Evolutionary conservation across 2,797 vertebrate genomes (phyloP), one percentile per base, ranked within the genome.

Genomic region (Florisuga fusca): DNA sequence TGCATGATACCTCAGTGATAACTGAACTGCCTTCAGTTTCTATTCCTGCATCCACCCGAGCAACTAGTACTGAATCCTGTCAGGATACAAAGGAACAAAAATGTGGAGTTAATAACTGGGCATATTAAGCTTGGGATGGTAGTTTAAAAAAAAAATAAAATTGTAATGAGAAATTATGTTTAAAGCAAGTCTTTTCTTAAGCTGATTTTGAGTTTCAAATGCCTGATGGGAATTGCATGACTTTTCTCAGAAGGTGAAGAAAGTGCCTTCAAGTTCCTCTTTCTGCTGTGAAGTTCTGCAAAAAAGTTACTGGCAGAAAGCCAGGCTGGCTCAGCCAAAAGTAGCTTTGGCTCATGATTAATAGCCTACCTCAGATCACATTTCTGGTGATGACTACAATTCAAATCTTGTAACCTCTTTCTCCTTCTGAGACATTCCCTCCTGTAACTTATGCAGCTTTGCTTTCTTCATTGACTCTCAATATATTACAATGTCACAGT

Each of bases 131-230:
- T 87, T 51, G 36, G 17, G 17, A 64, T 48, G 15, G 15, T 48
- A 31, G 7, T 7, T 29, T 57, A 9, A 9, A 64, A 66, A 72
- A 76, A 83, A 34, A 7, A 53, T 9, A 63, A 41, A 41, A 41
- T 14, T 41, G 38, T 7, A 63, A 75, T 31, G 7, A 78, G 15
- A 75, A 94, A 84, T 58, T 58, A 36, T 21, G 4, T 69, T 90
- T 66, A 59, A 86, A 93, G 31, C 45, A 81, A 41, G 4, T 59
- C 20, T 66, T 86, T 75, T 22, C 20, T 63, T 72, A 38, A 66
- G 51, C 41, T 66, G 71, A 69, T 77, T 93, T 89, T 29, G 85
- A 43, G 19, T 74, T 87, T 93, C 27, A 94, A 74, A 82, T 71
- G 27, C 17, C 33, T 67, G 13, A 46, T 36, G 63, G 59, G 23